Conservation (phyloP, 2,888 invertebrate species). For the Sphecodes monilicornis region DNA sequence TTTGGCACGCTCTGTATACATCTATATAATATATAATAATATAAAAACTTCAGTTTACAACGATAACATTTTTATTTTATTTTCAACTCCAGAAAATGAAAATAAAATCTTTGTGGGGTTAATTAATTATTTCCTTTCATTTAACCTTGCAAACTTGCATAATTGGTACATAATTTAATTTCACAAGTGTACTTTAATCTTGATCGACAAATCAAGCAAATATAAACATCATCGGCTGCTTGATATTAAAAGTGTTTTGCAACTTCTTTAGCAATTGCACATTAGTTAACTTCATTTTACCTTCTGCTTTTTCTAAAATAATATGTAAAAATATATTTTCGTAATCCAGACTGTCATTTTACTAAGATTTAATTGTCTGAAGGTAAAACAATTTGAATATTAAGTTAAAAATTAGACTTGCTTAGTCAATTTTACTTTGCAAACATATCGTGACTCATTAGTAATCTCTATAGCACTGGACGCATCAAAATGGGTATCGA, state of each 20-base stretch:
- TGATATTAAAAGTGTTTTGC: background rate
- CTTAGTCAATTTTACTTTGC: background rate
- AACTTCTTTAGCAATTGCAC: background rate
- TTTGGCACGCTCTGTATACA: background rate
- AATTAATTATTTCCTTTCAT: background rate
- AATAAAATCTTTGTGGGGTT: background rate
- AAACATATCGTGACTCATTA: background rate
- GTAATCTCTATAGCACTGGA: background rate
- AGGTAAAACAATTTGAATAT: background rate
- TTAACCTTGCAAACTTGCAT: background rate
- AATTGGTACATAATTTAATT: background rate
- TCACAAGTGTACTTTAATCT: background rate
- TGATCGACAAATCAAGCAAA: background rate
- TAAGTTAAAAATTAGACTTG: background rate
- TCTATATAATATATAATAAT: background rate
- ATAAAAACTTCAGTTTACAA: background rate
- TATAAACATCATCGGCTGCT: background rate
- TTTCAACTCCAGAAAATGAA: background rate
- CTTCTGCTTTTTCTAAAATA: background rate
- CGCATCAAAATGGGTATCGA: conserved; percentile 9
- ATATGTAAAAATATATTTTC: background rate
- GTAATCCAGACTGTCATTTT: background rate
- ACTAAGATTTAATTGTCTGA: background rate
- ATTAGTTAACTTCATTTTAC: background rate
- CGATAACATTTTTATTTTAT: background rate